Evolutionary conservation across 2,888 invertebrate species (phyloP).

Genomic region (Acleris sparsana): DNA sequence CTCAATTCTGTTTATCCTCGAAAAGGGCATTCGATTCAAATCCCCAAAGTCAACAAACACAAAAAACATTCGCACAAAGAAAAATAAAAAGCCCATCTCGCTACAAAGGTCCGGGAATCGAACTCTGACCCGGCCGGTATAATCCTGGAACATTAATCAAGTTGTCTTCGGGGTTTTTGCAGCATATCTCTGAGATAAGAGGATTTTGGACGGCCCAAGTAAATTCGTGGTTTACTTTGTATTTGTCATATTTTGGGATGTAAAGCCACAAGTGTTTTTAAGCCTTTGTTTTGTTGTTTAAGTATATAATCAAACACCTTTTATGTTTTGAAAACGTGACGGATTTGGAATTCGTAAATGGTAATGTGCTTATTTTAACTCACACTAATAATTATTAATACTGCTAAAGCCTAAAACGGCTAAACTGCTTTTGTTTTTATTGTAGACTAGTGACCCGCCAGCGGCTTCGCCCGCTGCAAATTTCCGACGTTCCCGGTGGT

Average conservation of each 20-base stretch:
- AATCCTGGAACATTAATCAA: conserved; percentile 49
- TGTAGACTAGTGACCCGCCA: too few species aligned
- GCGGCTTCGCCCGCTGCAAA: too few species aligned
- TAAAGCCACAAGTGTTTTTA: not conserved
- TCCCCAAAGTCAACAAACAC: conserved; percentile 24
- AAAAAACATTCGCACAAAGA: conserved; percentile 27
- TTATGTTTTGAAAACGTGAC: too few species aligned
- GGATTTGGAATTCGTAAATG: too few species aligned
- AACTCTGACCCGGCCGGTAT: conserved; percentile 47
- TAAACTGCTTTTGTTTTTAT: too few species aligned
- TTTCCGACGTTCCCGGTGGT: too few species aligned
- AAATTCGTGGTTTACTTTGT: conserved; percentile 8
- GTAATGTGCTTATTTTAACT: too few species aligned
- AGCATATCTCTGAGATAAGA: conserved; percentile 34
- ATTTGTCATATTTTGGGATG: not conserved
- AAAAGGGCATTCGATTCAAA: conserved; percentile 19
- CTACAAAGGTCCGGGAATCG: conserved; percentile 48
- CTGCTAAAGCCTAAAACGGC: too few species aligned
- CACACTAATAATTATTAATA: too few species aligned
- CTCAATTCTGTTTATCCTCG: conserved; percentile 13
- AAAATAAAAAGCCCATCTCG: conserved; percentile 25
- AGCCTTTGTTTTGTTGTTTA: too few species aligned
- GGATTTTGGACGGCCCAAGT: conserved; percentile 23
- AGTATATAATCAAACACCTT: too few species aligned
- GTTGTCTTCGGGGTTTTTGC: conserved; percentile 40